Base-by-base conservation (phyloP, 2,797 vertebrate genomes). In the Leptodactylus fallax region DNA sequence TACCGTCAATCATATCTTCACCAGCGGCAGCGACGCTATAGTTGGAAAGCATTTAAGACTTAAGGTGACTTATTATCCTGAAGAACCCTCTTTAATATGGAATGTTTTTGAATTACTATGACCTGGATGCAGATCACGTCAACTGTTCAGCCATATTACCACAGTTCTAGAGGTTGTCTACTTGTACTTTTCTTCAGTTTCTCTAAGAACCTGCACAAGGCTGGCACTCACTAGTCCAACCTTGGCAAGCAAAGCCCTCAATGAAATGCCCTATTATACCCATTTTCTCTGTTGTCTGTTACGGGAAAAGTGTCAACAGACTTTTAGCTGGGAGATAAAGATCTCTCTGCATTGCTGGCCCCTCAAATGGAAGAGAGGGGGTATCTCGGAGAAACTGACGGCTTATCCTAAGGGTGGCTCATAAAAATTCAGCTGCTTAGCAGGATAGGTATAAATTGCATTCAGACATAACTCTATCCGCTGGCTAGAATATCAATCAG, bases 401-500 rank as follows among this genome's bases (percentile, higher is more conserved):
- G 36, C 53, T 89, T 79, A 83, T 89, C 88, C 88, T 89, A 65
- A 83, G 83, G 84, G 79, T 67, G 61, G 71, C 88, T 89, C 63
- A 89, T 89, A 89, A 83, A 89, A 89, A 89, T 89, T 86, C 88
- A 82, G 23, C 85, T 83, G 88, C 80, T 89, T 86, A 79, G 85
- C 85, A 79, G 80, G 36, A 86, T 23, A 82, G 79, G 80, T 86
- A 86, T 86, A 86, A 89, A 89, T 86, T 86, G 88, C 72, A 89
- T 89, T 89, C 87, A 89, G 87, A 86, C 84, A 82, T 86, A 86
- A 69, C 87, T 89, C 85, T 86, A 85, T 89, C 87, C 87, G 25
- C 84, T 86, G 85, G 88, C 88, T 86, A 83, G 88, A 86, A 89
- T 89, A 89, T 89, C 88, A 89, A 86, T 89, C 88, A 86, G 88